These are phyloP conservation scores for Mesochorus sp. DNA, from an alignment of 2,888 invertebrate genomes.

Conservation along the genomic window DNA sequence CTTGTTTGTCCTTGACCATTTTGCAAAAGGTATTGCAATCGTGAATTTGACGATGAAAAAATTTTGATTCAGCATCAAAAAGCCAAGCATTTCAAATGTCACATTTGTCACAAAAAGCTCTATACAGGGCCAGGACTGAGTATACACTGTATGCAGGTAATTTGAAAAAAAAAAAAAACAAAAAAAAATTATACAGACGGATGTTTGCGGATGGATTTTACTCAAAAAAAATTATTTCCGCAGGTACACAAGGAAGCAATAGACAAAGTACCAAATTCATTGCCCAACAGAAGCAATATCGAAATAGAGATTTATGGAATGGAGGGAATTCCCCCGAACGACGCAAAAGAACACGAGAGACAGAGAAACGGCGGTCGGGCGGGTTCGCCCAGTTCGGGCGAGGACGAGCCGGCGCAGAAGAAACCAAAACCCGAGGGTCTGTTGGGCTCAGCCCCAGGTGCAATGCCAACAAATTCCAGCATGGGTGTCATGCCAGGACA, in stretches of 20 bases:
- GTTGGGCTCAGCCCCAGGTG: constrained; percentile 86
- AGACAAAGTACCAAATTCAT: constrained; percentile 99
- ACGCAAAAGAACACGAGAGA: constrained; percentile 96
- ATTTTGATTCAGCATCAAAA: constrained; percentile 99
- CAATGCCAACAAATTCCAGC: constrained; percentile 84
- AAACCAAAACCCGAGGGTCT: constrained; percentile 89
- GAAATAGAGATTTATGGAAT: constrained; percentile 99
- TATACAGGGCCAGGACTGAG: constrained; percentile 99
- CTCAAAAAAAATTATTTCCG: constrained; percentile 8
- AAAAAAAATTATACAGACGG: constrained; percentile 27
- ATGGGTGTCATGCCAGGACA: constrained; percentile 85
- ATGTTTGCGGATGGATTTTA: no score
- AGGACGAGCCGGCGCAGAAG: constrained; percentile 92
- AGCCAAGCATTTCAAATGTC: constrained; percentile 99
- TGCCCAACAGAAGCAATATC: constrained; percentile 98
- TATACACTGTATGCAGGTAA: constrained; percentile 99
- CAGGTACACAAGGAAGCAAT: constrained; percentile 99
- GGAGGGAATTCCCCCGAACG: constrained; percentile 99
- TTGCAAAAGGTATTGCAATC: constrained; percentile 99
- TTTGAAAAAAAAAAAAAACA: constrained; percentile 4
- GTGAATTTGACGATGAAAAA: constrained; percentile 99
- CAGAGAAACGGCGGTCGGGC: constrained; percentile 89
- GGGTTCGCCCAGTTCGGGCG: constrained; percentile 91
- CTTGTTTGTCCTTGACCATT: constrained; percentile 82
- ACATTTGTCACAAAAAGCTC: constrained; percentile 99